A percentile compares a stretch with the other conserved stretches of the same genome.
phyloP scores from a whole-genome alignment of 2,113 vertebrate genomes.

The Tautogolabrus adspersus region DNA sequence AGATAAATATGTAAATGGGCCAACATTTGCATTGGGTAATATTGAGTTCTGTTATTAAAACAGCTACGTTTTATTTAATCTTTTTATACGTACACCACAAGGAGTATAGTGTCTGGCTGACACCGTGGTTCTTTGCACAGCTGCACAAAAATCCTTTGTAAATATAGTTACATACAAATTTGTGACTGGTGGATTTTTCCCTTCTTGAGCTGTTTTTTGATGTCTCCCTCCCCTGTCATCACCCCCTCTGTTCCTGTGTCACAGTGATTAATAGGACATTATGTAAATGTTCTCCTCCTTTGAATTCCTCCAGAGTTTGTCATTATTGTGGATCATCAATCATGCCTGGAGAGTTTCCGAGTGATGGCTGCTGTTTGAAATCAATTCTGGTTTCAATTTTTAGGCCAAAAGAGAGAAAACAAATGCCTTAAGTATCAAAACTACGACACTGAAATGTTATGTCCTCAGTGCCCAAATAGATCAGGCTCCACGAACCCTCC shows the following conservation, averaged over 20 bases:
- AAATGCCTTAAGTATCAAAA: conserved; percentile 4
- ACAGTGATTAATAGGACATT: conserved; percentile 66
- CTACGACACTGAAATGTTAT: not conserved
- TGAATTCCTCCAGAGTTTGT: conserved; percentile 59
- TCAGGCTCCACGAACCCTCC: too few relatives aligned
- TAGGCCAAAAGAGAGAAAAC: conserved; percentile 4
- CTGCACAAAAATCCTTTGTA: not conserved
- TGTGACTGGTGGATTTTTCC: not conserved
- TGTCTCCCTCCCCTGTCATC: not conserved
- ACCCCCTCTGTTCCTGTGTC: conserved; percentile 45
- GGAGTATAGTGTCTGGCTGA: too few relatives aligned
- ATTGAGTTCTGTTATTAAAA: too few relatives aligned
- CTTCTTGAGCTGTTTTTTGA: not conserved
- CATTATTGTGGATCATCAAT: conserved; percentile 70
- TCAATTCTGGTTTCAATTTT: conserved; percentile 38
- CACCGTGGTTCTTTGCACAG: too few relatives aligned
- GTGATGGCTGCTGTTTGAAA: conserved; percentile 48
- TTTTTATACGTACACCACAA: too few relatives aligned
- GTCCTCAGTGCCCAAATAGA: too few relatives aligned
- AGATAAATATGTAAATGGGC: too few relatives aligned
- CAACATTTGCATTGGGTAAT: too few relatives aligned
- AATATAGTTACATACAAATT: not conserved
- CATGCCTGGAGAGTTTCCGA: conserved; percentile 44
- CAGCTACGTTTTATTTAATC: too few relatives aligned
- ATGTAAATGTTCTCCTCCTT: conserved; percentile 47